Base-by-base conservation (phyloP, 2,113 vertebrate species). In the Corynorhinus townsendii region DNA sequence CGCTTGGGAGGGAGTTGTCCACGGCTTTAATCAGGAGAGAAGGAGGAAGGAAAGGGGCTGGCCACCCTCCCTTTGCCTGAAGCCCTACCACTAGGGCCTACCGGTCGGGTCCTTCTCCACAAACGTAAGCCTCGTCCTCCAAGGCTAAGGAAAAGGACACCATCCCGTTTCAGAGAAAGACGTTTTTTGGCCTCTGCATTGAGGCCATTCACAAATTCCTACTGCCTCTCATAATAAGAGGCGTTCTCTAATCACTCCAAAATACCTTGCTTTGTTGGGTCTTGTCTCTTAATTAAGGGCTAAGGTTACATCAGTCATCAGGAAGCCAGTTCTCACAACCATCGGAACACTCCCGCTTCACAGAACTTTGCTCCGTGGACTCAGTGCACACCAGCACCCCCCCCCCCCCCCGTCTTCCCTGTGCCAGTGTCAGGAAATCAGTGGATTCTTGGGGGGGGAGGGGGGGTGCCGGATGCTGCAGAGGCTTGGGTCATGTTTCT, bases 201-300 rank as follows among this genome's bases (percentile, higher is more conserved):
- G 69, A 52, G 87, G n/a, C 30, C 47, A 85, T 77, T 86, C 52
- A 47, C 62, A 83, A 56, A 76, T 76, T 62, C 59, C 85, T 43
- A 1, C 83, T 7, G 22, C 66, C n/a, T 90, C 77, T 72, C 38
- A 40, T 24, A 35, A 11, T 1, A 45, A 77, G 59, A 92, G 54
- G 43, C 45, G 6, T 73, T 86, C 83, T 84, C 86, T 95, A n/a
- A 64, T 85, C 83, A 45, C 16, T 62, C 66, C 22, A 11, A 72
- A 95, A 72, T 45, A 64, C 24, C 45, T 87, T 49, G 64, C 75
- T 75, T 16, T 95, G 96, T 90, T 95, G 68, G 47, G 62, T 95
- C 96, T 95, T 94, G 94, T 86, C 64, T 95, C 82, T 73, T 89
- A 87, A 96, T 94, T 89, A 94, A 92, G 89, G 56, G 91, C 26